Percentiles rank a stretch among this genome's conserved stretches.
These are phyloP conservation scores for Popillia japonica DNA, from an alignment of 1,140 invertebrate genomes.

Conservation along the genomic window DNA sequence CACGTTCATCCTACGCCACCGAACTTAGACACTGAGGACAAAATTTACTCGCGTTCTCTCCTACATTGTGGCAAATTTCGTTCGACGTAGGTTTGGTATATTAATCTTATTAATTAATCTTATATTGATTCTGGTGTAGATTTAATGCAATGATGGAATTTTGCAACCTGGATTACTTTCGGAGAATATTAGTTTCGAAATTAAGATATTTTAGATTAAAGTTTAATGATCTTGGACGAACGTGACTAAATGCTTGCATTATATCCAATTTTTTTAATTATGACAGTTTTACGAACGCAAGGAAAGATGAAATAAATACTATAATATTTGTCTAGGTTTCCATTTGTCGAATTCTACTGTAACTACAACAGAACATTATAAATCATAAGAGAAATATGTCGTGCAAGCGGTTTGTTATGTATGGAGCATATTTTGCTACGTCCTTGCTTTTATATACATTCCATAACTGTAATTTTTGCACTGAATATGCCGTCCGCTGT, in stretches of 20 bases:
- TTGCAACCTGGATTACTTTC: background rate
- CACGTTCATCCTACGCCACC: background rate
- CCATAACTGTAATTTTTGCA: no score
- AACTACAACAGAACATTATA: background rate
- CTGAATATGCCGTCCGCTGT: no score
- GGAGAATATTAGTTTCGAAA: background rate
- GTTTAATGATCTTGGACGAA: background rate
- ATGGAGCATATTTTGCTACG: no score
- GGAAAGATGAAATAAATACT: background rate
- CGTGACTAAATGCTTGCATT: background rate
- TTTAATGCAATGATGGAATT: background rate
- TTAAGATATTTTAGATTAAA: background rate
- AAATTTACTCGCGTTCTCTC: background rate
- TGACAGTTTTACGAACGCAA: background rate
- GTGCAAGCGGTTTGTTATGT: background rate
- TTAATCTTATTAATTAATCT: slow-evolving; percentile 5
- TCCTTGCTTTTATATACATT: no score
- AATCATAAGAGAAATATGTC: background rate
- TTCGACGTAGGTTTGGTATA: background rate
- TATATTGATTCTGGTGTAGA: background rate
- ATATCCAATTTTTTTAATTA: no score
- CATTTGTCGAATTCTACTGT: background rate
- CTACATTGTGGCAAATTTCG: background rate
- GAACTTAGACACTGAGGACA: background rate
- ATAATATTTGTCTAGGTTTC: background rate